Evolutionary conservation across 2,888 invertebrate genomes (phyloP).

Genomic region (Lasioglossum leucozonium): DNA sequence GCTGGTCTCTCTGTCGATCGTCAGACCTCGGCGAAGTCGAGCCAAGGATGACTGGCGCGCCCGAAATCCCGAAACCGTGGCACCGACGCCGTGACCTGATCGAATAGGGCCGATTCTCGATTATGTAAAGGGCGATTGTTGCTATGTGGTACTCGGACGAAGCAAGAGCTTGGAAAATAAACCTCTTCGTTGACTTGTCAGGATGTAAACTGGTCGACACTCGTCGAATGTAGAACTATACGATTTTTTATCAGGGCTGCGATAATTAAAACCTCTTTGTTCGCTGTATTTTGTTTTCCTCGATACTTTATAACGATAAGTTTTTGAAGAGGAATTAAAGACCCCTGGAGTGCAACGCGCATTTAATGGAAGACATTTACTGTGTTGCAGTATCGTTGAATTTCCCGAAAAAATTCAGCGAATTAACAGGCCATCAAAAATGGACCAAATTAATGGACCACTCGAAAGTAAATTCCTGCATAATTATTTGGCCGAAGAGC

Average conservation of each 20-base stretch:
- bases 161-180: background rate
- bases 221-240: background rate
- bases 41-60: conserved; percentile 64
- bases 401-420: background rate
- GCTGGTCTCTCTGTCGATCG: conserved; percentile 25
- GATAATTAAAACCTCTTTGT: background rate
- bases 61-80: conserved; percentile 58
- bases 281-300: background rate
- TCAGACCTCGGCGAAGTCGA: conserved; percentile 40
- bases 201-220: background rate
- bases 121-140: background rate
- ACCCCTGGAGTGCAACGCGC: background rate
- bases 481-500: conserved; percentile 3
- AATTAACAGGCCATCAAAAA: background rate
- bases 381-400: background rate
- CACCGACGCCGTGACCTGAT: conserved; percentile 22
- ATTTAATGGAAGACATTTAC: background rate
- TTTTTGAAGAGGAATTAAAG: background rate
- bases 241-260: too few species aligned
- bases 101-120: conserved; percentile 15
- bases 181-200: background rate
- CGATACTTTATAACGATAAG: background rate
- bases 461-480: conserved; percentile 15
- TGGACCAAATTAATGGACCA: background rate
- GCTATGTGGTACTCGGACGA: background rate